phyloP scores from a whole-genome alignment of 2,113 vertebrate genomes.

The Dunckerocampus dactyliophorus region DNA sequence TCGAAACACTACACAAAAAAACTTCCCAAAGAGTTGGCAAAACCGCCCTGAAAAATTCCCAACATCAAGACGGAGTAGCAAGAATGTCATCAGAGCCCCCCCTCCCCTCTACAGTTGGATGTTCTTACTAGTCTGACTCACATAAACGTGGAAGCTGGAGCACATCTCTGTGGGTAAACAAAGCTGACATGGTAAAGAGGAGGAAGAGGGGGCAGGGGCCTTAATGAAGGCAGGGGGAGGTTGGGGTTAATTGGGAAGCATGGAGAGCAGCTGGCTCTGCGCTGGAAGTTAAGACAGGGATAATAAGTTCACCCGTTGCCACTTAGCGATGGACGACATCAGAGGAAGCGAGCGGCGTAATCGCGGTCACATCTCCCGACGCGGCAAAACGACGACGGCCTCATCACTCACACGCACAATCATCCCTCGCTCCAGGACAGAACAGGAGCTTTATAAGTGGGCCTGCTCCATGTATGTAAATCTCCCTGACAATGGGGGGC shows the following conservation, averaged over 20 bases:
- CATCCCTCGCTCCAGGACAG: slow-evolving; percentile 59
- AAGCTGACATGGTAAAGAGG: slow-evolving; percentile 1
- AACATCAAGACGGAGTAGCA: slow-evolving; percentile 38
- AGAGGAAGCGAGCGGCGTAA: slow-evolving; percentile 68
- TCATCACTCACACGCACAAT: slow-evolving; percentile 60
- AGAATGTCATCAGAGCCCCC: slow-evolving; percentile 51
- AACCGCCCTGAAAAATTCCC: slow-evolving; percentile 42
- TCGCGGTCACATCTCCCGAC: slow-evolving; percentile 57
- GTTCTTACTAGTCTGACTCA: slow-evolving; percentile 56
- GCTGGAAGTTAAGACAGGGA: slow-evolving; percentile 64
- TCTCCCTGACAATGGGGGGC: slow-evolving; percentile 66
- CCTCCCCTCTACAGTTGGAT: slow-evolving; percentile 62
- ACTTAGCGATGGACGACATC: slow-evolving; percentile 68
- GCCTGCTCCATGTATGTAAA: slow-evolving; percentile 70
- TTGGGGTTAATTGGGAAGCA: slow-evolving; percentile 72
- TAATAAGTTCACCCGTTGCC: slow-evolving; percentile 71
- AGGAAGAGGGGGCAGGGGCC: slow-evolving; percentile 47
- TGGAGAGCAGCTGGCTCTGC: slow-evolving; percentile 67
- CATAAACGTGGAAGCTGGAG: slow-evolving; percentile 57
- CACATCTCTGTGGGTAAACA: slow-evolving; percentile 29
- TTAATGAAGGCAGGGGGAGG: slow-evolving; percentile 65
- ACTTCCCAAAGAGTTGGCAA: slow-evolving; percentile 22
- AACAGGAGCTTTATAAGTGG: slow-evolving; percentile 56
- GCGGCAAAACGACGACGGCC: slow-evolving; percentile 43
- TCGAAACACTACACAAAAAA: slow-evolving; percentile 12